Base-by-base conservation (phyloP, 2,888 invertebrate genomes). In the Drosophila diplacantha region DNA sequence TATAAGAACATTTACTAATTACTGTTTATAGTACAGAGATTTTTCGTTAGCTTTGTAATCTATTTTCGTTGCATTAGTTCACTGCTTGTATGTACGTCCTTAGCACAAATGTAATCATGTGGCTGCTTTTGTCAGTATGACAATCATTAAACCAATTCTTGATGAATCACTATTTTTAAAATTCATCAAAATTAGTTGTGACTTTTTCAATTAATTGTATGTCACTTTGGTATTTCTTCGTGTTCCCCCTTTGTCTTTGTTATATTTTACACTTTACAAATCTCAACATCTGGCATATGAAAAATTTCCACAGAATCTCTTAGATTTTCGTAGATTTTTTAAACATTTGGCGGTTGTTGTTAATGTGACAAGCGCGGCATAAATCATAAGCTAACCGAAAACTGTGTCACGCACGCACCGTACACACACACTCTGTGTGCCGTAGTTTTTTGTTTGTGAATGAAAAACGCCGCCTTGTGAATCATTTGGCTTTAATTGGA, bases 301-400 rank as follows among this genome's bases (percentile, higher is more conserved):
- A 47, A 41, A 18, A 56, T 32, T 57, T 56, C 41, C 41, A 37
- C 35, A 57, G 32, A 58, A 58, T 58, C 41, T 35, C 29, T 43
- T 34, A 32, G 49, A 62, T 43, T 61, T 61, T 39, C 16, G 31
- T 50, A 35, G 44, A 43, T 67, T 65, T 57, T 39, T 44, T 29
- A 50, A 58, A 58, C 44, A 67, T 65, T 67, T 67, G 32, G 46
- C 34, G 51, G 58, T 65, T 65, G 66, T 50, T 65, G 57, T 66
- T 59, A 67, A 67, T 67, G 69, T 52, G 67, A 67, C 66, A 66
- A 59, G 47, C 59, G 59, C 32, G 41, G 63, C 51, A 62, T 69
- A 69, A 69, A 69, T 68, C 69, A 69, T 69, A 68, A 47, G 38
- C 38, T 35, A 59, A 51, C 24, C 26, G 44, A 69, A 61, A 60